A percentile compares a stretch with the other conserved stretches of the same genome.
Evolutionary conservation across 2,113 vertebrate species (phyloP).

Genomic region (Struthidea cinerea): DNA sequence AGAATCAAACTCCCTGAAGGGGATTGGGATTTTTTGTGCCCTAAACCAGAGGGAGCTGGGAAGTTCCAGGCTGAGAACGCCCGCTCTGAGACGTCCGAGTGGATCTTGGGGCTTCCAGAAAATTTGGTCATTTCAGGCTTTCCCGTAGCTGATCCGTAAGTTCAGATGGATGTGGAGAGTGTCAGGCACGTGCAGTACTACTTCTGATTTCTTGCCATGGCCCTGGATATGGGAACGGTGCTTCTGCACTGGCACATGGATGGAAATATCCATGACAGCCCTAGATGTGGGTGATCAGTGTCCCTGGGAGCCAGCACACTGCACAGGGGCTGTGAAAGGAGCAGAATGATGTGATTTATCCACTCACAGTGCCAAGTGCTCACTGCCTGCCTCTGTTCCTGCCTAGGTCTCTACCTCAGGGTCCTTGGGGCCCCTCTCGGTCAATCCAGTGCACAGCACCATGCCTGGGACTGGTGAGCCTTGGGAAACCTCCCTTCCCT

Average conservation of each 20-base stretch:
- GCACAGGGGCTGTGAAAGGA: background rate
- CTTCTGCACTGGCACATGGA: background rate
- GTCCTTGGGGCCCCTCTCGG: constrained; percentile 86
- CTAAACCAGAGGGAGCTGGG: background rate
- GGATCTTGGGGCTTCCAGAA: background rate
- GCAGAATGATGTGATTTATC: background rate
- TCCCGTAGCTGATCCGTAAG: background rate
- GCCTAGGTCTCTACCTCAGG: constrained; percentile 83
- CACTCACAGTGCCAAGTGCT: background rate
- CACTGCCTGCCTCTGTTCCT: background rate
- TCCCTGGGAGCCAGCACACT: background rate
- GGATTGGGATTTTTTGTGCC: background rate
- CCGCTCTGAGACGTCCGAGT: background rate
- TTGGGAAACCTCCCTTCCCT: background rate
- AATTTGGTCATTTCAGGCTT: background rate
- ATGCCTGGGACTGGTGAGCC: constrained; percentile 82
- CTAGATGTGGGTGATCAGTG: background rate
- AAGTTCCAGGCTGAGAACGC: background rate
- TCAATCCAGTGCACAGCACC: constrained; percentile 75
- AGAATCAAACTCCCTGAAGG: background rate
- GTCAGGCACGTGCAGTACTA: fast-evolving
- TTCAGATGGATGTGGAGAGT: background rate
- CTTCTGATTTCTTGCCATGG: background rate
- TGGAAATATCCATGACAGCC: background rate
- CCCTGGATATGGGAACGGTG: background rate